Base-by-base conservation (phyloP, 1,140 invertebrate species). In the Leptinotarsa undecemlineata region DNA sequence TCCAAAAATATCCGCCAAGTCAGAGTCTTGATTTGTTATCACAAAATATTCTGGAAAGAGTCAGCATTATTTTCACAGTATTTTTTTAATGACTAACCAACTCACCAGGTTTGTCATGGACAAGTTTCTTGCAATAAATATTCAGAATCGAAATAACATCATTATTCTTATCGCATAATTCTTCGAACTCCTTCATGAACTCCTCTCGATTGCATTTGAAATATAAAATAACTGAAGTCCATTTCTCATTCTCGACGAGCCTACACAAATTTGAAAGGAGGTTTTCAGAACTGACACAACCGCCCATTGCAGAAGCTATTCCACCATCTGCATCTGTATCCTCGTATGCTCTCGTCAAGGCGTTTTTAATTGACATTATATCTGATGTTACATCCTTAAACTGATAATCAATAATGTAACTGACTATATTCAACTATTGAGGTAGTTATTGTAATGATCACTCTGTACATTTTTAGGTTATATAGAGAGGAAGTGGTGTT, bases 41-140 rank as follows among this genome's bases (percentile, higher is more conserved):
- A 84, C 78, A 78, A 80, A 85, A 75, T 79, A 82, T 77, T 84
- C 84, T 85, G 70, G 61, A 83, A 82, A 74, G 64, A 73, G 33
- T 42, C 33, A 42, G 68, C 21, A 73, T 33, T 69, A 63, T 21
- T 61, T 67, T 70, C 47, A 4, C 15, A 20, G 66, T 66, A 71
- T 64, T 64, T 15, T 15, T 3, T 47, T 57, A 48, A 26, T 13
- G 14, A 72, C 19, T 2, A n/a, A 26, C 2, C 33, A 62, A 76
- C 74, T 84, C 85, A 91, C 92, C 91, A 77, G 89, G 86, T 85
- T 89, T 89, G 77, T 92, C 91, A 78, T 91, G 89, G 51, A 91
- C 89, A 72, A 92, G 82, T 78, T 92, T 89, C 78, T 88, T 89
- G 80, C 92, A 93, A 82, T 92, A 94, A 76, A 93, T 89, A 84